Conservation (phyloP, 2,888 invertebrate species). For the Creontiades dilutus region DNA sequence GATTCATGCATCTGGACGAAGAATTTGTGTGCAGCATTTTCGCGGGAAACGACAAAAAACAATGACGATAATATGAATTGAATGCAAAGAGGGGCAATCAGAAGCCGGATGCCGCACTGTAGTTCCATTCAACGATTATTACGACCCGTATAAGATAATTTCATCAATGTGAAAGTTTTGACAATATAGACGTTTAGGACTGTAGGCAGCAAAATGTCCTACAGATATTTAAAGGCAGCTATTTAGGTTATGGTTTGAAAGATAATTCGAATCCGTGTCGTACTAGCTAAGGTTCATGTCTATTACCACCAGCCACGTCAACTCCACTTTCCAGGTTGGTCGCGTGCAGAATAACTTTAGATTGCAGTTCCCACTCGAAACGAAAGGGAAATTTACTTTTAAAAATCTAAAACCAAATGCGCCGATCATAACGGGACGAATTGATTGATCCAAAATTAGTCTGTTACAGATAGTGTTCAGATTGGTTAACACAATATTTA, state of each 20-base stretch:
- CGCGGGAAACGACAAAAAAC: no score
- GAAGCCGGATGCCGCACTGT: no score
- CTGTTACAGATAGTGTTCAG: no score
- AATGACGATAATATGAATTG: no score
- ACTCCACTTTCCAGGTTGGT: not conserved
- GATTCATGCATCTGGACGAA: no score
- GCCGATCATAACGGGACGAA: no score
- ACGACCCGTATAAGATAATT: not conserved
- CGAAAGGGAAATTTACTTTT: conserved; percentile 12
- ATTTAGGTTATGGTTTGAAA: not conserved
- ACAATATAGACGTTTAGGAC: not conserved
- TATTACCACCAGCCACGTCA: conserved; percentile 28
- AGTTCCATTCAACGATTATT: no score
- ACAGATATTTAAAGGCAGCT: not conserved
- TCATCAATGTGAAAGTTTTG: not conserved
- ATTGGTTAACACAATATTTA: no score
- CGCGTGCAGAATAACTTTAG: conserved; percentile 36
- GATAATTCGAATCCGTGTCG: not conserved
- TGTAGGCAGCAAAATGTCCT: not conserved
- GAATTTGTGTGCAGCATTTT: no score
- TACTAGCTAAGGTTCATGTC: not conserved
- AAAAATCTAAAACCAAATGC: not conserved
- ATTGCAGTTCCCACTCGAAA: not conserved
- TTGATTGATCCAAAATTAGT: no score
- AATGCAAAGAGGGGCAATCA: no score